These are phyloP conservation scores for Papilio dardanus DNA, from an alignment of 1,140 invertebrate genomes.

Conservation along the genomic window DNA sequence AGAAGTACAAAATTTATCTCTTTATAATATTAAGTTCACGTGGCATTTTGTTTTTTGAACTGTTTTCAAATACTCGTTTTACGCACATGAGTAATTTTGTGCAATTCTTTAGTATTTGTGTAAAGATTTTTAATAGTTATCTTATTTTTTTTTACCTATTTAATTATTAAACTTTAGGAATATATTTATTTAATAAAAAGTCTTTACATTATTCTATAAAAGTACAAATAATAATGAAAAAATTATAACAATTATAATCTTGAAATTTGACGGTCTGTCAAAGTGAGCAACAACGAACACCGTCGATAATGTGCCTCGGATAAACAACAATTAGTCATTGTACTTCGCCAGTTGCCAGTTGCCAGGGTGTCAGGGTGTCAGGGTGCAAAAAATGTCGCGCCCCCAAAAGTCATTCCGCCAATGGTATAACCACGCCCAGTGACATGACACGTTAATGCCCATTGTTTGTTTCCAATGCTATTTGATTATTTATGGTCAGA, in stretches of 20 bases:
- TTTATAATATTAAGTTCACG: too few species aligned
- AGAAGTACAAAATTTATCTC: too few species aligned
- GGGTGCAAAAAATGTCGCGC: slow-evolving; percentile 46
- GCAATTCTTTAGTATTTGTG: too few species aligned
- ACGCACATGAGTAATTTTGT: too few species aligned
- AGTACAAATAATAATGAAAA: neutral
- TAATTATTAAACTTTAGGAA: too few species aligned
- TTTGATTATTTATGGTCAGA: neutral
- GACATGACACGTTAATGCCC: neutral
- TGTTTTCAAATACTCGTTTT: too few species aligned
- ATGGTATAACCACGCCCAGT: slow-evolving; percentile 43
- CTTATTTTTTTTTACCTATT: too few species aligned
- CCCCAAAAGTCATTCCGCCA: slow-evolving; percentile 46
- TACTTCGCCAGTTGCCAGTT: slow-evolving; percentile 39
- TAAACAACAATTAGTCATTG: slow-evolving; percentile 40
- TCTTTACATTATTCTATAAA: neutral
- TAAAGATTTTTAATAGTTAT: too few species aligned
- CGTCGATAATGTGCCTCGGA: slow-evolving; percentile 35
- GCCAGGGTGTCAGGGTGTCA: slow-evolving; percentile 26
- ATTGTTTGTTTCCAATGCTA: slow-evolving; percentile 12
- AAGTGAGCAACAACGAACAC: slow-evolving; percentile 24
- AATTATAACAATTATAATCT: slow-evolving; percentile 13
- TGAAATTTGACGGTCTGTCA: neutral
- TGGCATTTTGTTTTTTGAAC: too few species aligned
- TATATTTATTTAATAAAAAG: neutral